Evolutionary conservation across 2,888 invertebrate species (phyloP).

Genomic region (Piscicola geometra): DNA sequence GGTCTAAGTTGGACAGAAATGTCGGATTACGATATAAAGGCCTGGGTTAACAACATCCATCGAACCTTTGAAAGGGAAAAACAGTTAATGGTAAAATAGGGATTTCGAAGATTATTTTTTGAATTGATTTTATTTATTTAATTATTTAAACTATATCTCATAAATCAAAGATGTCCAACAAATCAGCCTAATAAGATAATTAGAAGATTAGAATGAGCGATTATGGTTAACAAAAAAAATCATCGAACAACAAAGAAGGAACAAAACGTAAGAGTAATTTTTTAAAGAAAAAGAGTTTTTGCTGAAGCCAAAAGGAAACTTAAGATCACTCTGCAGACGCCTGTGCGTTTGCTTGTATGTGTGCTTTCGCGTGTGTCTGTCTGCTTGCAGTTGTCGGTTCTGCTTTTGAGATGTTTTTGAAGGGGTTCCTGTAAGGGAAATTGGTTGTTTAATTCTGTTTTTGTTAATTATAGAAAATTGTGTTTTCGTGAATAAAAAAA

Average conservation of each 20-base stretch:
- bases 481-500: too few species aligned
- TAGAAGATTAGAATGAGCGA: too few species aligned
- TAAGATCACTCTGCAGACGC: background rate
- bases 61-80: too few species aligned
- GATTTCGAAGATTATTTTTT: too few species aligned
- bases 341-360: conserved; percentile 1
- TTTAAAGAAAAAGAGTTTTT: background rate
- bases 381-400: background rate
- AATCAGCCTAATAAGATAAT: too few species aligned
- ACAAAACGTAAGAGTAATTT: background rate
- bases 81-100: too few species aligned
- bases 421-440: background rate
- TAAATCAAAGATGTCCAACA: too few species aligned
- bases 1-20: too few species aligned
- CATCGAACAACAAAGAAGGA: background rate
- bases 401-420: background rate
- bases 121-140: too few species aligned
- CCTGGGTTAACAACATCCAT: too few species aligned
- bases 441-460: background rate
- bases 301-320: background rate
- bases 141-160: too few species aligned
- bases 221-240: background rate
- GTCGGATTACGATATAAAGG: too few species aligned
- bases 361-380: conserved; percentile 11
- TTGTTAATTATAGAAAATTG: background rate